phyloP scores from a whole-genome alignment of 1,140 invertebrate species.

The Caenorhabditis remanei region DNA sequence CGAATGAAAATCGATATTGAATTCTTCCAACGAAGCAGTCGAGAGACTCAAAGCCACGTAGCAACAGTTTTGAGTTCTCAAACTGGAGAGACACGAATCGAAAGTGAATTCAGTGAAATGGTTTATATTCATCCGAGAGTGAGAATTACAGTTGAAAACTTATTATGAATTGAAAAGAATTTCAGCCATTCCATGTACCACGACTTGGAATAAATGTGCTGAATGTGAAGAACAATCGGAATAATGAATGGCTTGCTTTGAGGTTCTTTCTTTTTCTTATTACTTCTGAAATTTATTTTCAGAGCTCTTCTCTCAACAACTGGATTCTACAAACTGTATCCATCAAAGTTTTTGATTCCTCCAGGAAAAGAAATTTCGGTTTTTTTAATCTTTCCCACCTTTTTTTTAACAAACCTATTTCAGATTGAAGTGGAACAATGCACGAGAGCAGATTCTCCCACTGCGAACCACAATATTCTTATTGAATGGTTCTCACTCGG shows the following conservation, averaged over 20 bases:
- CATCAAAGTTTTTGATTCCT: slow-evolving; percentile 24
- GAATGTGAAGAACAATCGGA: slow-evolving; percentile 33
- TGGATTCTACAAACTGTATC: slow-evolving; percentile 41
- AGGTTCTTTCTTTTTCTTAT: neutral
- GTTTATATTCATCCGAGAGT: slow-evolving; percentile 37
- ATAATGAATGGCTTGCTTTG: slow-evolving; percentile 15
- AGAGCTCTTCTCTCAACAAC: slow-evolving; percentile 13
- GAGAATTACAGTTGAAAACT: neutral
- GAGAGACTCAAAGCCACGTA: neutral
- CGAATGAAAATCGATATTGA: slow-evolving; percentile 1
- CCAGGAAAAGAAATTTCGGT: slow-evolving; percentile 43
- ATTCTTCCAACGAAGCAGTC: neutral
- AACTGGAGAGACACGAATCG: slow-evolving; percentile 22
- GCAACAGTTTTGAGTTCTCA: slow-evolving; percentile 1
- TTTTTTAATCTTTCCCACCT: too few relatives aligned
- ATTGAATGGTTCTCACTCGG: slow-evolving; percentile 44
- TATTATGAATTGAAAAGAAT: neutral
- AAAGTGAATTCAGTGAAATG: slow-evolving; percentile 25
- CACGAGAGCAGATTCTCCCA: slow-evolving; percentile 20
- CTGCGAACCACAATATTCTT: neutral
- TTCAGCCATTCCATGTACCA: slow-evolving; percentile 32
- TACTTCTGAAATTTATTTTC: neutral
- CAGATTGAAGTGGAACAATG: slow-evolving; percentile 39
- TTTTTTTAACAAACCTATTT: neutral
- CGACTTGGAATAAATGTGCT: slow-evolving; percentile 11